phyloP scores from a whole-genome alignment of 2,888 invertebrate genomes.

The Cephus pygmeus region DNA sequence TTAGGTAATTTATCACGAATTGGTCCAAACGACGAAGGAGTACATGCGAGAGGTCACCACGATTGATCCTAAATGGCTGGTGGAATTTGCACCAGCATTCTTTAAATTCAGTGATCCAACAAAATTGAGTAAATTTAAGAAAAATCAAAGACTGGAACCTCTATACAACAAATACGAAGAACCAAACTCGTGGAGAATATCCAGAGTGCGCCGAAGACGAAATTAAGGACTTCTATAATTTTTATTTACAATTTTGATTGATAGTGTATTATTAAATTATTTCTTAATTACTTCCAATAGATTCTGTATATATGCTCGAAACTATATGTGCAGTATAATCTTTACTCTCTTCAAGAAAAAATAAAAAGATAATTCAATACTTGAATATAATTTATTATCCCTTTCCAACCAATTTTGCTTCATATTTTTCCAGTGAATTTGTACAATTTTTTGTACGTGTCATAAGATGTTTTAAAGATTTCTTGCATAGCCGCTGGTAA shows the following conservation, averaged over 20 bases:
- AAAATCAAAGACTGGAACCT: conserved; percentile 97
- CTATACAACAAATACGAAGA: conserved; percentile 99
- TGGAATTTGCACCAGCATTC: conserved; percentile 99
- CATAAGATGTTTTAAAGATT: conserved; percentile 53
- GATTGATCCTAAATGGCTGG: conserved; percentile 97
- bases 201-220: conserved; percentile 86
- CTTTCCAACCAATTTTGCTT: background rate
- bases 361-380: background rate
- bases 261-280: background rate
- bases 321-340: background rate
- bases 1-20: conserved; percentile 97
- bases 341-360: background rate
- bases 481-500: conserved; percentile 51
- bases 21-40: conserved; percentile 98
- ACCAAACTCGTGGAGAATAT: conserved; percentile 99
- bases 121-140: conserved; percentile 98
- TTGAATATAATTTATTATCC: background rate
- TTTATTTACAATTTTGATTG: background rate
- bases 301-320: background rate
- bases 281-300: background rate
- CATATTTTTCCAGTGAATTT: conserved; percentile 60
- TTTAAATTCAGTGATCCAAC: conserved; percentile 99
- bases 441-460: conserved; percentile 53
- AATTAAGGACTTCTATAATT: conserved; percentile 71
- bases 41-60: conserved; percentile 99